Base-by-base conservation (phyloP, 92 coral and sea anemone species). In the Palythoa caribaeorum region DNA sequence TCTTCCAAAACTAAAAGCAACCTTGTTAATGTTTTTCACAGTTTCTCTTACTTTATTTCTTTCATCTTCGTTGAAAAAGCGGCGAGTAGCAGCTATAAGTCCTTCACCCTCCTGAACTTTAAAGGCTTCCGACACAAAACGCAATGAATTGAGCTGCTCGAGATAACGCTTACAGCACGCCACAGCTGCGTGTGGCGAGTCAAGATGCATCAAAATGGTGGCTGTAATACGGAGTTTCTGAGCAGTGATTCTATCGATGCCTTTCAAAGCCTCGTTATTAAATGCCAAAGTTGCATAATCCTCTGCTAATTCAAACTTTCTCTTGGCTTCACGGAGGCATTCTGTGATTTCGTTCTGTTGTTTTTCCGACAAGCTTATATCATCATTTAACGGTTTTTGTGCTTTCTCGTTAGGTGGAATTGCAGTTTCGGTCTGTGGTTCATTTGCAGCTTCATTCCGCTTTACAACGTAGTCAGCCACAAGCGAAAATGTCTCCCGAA, bases 161-260 rank as follows among this genome's bases (percentile, higher is more conserved):
- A 77, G 81, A 20, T 59, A 78, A n/a, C 83, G 51, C 50, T 78
- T 77, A 11, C 90, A 87, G 53, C 80, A 16, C 15, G 90, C 73
- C 35, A 87, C 72, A 2, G 74, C 70, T 8, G 15, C 78, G 38
- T 69, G 71, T 16, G 80, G 81, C 47, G 81, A 77, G 50, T 77
- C 66, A 47, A 77, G 6, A 13, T 77, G 68, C 66, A 77, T 77
- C 66, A 77, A 12, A 52, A 77, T 77, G 44, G 63, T 53, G 38
- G 81, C 54, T 21, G 81, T 36, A 20, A 77, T 36, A 17, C 81
- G 81, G 17, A 77, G 54, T 6, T 77, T 52, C 11, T 77, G 80
- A 1, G 81, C 81, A 3, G 80, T 76, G 80, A 76, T 51, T 77
- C 65, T 76, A 51, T 76, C 80, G 52, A 76, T 51, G 37, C 80